A percentile compares a stretch with the other conserved stretches of the same genome.
Conservation (phyloP, 2,797 vertebrate genomes). For the Adrianichthys oophorus region DNA sequence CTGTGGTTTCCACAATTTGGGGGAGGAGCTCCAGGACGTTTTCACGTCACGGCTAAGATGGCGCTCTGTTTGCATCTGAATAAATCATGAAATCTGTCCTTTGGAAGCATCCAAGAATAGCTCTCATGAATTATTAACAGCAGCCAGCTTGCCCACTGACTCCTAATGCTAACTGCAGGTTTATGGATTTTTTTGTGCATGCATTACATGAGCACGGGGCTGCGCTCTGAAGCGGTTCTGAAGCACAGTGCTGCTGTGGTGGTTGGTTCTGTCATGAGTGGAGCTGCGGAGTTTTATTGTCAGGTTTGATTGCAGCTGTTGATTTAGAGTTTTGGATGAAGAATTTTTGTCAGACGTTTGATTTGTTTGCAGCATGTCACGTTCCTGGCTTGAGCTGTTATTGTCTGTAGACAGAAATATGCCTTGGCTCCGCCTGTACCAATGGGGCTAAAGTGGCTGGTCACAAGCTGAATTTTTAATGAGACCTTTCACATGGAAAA, state of each 20-base stretch:
- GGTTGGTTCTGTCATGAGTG: no score
- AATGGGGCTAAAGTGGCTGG: conserved; percentile 53
- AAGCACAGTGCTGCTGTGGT: no score
- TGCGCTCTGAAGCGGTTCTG: background rate
- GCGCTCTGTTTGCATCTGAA: conserved; percentile 69
- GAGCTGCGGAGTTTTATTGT: no score
- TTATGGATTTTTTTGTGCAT: conserved; percentile 72
- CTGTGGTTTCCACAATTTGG: conserved; percentile 1
- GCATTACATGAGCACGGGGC: conserved; percentile 17
- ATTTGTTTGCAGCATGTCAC: background rate
- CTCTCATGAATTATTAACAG: conserved; percentile 86
- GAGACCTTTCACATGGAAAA: conserved; percentile 63
- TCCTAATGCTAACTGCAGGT: conserved; percentile 70
- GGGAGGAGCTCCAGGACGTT: conserved; percentile 23
- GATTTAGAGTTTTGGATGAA: no score
- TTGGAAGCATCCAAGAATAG: conserved; percentile 87
- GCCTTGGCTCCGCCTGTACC: conserved; percentile 49
- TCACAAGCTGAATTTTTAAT: conserved; percentile 76
- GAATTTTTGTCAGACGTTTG: no score
- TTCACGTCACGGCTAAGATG: conserved; percentile 53
- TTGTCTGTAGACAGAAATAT: conserved; percentile 21
- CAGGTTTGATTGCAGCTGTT: no score
- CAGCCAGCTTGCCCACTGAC: conserved; percentile 65
- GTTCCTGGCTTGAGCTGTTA: conserved; percentile 1
- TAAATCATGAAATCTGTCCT: conserved; percentile 85